Percentiles rank a stretch among this genome's conserved stretches.
Evolutionary conservation across 2,888 invertebrate genomes (phyloP).

Genomic region (Brachypalpus laphriformis): DNA sequence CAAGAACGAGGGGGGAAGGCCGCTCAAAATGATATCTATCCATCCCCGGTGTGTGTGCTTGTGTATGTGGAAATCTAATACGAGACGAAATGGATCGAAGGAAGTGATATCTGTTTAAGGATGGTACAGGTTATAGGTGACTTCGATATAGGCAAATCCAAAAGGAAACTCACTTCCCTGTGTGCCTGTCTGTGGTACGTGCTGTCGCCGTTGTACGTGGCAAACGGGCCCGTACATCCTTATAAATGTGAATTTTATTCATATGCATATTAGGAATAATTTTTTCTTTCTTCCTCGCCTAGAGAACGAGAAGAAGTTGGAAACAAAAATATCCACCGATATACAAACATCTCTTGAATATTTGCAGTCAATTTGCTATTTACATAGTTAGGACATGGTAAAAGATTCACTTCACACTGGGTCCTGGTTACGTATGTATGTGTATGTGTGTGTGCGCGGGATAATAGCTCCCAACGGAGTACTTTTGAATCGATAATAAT

Average conservation of each 20-base stretch:
- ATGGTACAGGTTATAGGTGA: slow-evolving; percentile 50
- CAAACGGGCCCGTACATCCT: slow-evolving; percentile 27
- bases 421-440: slow-evolving; percentile 24
- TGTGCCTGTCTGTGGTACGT: slow-evolving; percentile 31
- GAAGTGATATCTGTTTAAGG: slow-evolving; percentile 58
- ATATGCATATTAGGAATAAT: slow-evolving; percentile 64
- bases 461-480: slow-evolving; percentile 71
- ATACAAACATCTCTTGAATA: slow-evolving; percentile 61
- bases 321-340: slow-evolving; percentile 13
- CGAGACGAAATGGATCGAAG: slow-evolving; percentile 55
- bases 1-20: background rate
- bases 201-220: slow-evolving; percentile 47
- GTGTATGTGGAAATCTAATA: slow-evolving; percentile 61
- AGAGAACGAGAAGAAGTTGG: slow-evolving; percentile 20
- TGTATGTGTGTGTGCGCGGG: slow-evolving; percentile 35
- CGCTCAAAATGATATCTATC: slow-evolving; percentile 50
- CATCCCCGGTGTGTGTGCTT: background rate
- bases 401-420: slow-evolving; percentile 61
- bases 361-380: slow-evolving; percentile 77
- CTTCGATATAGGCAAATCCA: slow-evolving; percentile 38
- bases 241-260: slow-evolving; percentile 73
- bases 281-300: slow-evolving; percentile 14
- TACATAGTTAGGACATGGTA: slow-evolving; percentile 75
- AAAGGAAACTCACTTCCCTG: background rate
- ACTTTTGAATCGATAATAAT: slow-evolving; percentile 74